Percentiles rank a stretch among this genome's conserved stretches.
These are phyloP conservation scores for Pogona vitticeps DNA, from an alignment of 2,113 vertebrate genomes.

Conservation along the genomic window DNA sequence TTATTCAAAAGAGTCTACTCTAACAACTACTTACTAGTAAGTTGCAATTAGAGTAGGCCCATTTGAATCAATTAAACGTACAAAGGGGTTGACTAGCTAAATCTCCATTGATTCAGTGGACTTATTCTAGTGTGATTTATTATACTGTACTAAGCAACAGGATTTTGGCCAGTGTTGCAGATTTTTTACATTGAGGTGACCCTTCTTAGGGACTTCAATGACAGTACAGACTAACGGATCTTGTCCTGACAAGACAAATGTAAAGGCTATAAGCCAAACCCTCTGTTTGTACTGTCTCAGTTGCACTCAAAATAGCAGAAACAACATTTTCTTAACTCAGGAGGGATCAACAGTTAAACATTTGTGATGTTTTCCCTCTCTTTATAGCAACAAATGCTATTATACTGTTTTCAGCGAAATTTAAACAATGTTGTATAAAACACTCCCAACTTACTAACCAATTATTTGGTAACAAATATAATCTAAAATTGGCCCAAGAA, in stretches of 20 bases:
- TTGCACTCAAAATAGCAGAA: not conserved
- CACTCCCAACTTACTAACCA: not conserved
- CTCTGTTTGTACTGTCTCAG: not conserved
- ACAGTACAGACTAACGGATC: not conserved
- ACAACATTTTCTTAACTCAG: constrained; percentile 10
- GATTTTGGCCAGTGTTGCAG: not conserved
- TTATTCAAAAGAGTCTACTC: too few species aligned
- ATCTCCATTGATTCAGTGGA: too few species aligned
- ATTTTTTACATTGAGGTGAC: not conserved
- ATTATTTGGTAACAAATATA: not conserved
- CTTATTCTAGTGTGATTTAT: too few species aligned
- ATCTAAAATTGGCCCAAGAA: constrained; percentile 23
- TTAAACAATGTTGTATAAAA: not conserved
- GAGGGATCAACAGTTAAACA: not conserved
- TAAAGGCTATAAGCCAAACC: not conserved
- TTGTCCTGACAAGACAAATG: not conserved
- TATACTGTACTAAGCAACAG: too few species aligned
- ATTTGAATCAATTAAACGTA: too few species aligned
- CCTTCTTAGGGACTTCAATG: not conserved
- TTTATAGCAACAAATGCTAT: not conserved
- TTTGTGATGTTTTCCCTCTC: not conserved
- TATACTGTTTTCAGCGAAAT: not conserved
- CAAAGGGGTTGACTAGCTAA: too few species aligned
- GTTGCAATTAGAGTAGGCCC: too few species aligned
- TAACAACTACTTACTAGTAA: too few species aligned